Evolutionary conservation across 2,113 vertebrate species (phyloP), one percentile per base, ranked within the genome.

Genomic region (Pardalotus punctatus): DNA sequence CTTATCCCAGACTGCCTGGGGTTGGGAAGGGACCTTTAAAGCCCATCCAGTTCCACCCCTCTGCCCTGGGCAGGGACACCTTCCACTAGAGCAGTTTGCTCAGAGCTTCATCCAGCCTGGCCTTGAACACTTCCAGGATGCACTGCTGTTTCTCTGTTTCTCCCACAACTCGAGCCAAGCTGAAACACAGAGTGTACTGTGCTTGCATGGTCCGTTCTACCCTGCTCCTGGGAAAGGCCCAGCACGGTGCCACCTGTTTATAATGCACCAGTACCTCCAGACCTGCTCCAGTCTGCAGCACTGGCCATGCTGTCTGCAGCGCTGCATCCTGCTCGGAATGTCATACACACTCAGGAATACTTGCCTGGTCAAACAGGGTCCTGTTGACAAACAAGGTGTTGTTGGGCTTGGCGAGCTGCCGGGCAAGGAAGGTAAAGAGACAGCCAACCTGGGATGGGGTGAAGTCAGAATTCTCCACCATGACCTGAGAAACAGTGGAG

Each of bases 401-500:
- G 98, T 99, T 99, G 29, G 99, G 99, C 58, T 99, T 99, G 92
- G 99, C 99, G 3, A 99, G 97, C 97, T 99, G 99, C 36, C 99
- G 98, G 29, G 99, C 99, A 61, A 99, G 97, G 89, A 99, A 99
- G 21, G 99, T 99, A 81, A 99, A 99, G 77, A 99, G 99, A 65
- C 99, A 99, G 31, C 99, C 99, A 48, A 99, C 99, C 97, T 99
- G 99, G 11, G 99, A 99, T 0, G 99, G 99, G 47, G 99, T 99
- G 77, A 99, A 99, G 97, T 99, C 99, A 13, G 99, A 98, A 95
- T 99, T 99, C 96, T 99, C 99, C 96, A 99, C 99, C 99, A 99
- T 99, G 27, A 99, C 99, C 99, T 99, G 89, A 54, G 58, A 40
- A 72, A 48, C 29, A 42, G 91, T 12, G 60, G 38, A 27, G 48